A percentile compares a stretch with the other conserved stretches of the same genome.
These are phyloP conservation scores for Melanostigma gelatinosum DNA, from an alignment of 2,113 vertebrate species.

Conservation along the genomic window DNA sequence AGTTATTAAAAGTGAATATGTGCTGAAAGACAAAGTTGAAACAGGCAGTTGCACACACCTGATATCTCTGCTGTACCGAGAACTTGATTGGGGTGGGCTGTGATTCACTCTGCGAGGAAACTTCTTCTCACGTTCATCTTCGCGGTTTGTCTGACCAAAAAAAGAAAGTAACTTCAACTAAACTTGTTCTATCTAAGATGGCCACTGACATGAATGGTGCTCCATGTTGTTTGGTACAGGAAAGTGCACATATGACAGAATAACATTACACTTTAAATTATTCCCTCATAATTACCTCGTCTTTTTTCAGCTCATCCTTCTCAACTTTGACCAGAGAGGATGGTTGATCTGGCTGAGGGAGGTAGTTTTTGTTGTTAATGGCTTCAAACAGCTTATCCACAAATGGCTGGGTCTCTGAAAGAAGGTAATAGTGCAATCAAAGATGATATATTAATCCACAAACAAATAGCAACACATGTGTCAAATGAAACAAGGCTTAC, in stretches of 20 bases:
- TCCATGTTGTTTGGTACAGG: neutral
- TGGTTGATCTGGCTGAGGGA: constrained; percentile 90
- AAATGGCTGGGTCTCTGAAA: constrained; percentile 95
- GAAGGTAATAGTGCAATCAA: neutral
- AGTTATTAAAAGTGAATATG: neutral
- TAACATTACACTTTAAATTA: neutral
- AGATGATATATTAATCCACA: neutral
- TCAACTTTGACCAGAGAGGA: constrained; percentile 86
- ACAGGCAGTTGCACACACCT: constrained; percentile 80
- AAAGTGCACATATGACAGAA: neutral
- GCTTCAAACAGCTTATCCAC: constrained; percentile 99
- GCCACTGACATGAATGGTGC: neutral
- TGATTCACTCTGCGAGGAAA: constrained; percentile 94
- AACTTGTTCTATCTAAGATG: neutral
- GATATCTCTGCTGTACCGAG: constrained; percentile 92
- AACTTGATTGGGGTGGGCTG: constrained; percentile 92
- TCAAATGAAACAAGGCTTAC: neutral
- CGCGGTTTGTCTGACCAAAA: constrained; percentile 84
- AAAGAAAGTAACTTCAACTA: neutral
- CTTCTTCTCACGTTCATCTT: constrained; percentile 95
- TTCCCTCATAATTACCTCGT: constrained; percentile 76
- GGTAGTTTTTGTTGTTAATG: constrained; percentile 95
- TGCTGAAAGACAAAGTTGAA: neutral
- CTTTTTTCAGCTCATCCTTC: constrained; percentile 94
- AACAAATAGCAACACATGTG: neutral